Percentiles rank a stretch among this genome's conserved stretches.
Evolutionary conservation across 2,797 vertebrate species (phyloP).

Genomic region (Muscicapa comitata): DNA sequence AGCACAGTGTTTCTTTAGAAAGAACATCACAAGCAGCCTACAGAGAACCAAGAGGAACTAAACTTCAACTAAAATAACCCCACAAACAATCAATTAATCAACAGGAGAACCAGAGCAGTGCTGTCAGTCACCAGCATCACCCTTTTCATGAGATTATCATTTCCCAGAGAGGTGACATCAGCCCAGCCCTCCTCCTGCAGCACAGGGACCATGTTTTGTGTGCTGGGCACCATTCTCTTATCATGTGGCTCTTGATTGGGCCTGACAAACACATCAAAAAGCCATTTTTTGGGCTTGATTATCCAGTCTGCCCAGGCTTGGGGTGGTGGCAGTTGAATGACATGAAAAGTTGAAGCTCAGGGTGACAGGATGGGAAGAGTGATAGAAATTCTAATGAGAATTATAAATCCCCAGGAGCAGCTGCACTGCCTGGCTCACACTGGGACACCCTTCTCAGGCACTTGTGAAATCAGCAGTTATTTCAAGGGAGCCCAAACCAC

Average conservation of each 20-base stretch:
- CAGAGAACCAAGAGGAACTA: neutral
- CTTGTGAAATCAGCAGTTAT: constrained; percentile 12
- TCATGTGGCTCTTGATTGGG: neutral
- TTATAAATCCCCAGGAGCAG: constrained; percentile 4
- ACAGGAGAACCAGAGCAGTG: neutral
- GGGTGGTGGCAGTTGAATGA: neutral
- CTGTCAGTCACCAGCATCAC: neutral
- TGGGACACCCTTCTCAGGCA: constrained; percentile 5
- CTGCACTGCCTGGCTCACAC: neutral
- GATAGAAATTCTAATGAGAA: constrained; percentile 3
- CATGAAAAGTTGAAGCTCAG: neutral
- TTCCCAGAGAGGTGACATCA: neutral
- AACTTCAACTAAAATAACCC: neutral
- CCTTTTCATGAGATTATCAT: neutral
- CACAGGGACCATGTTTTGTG: neutral
- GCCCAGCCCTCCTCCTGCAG: neutral
- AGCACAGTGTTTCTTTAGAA: neutral
- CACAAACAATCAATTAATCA: neutral
- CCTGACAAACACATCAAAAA: neutral
- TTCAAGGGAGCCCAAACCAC: neutral
- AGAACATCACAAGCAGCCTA: neutral
- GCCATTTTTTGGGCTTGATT: neutral
- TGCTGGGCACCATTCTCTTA: neutral
- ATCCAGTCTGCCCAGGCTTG: neutral
- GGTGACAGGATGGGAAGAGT: neutral